Base-by-base conservation (phyloP, 1,140 invertebrate genomes). In the Acyrthosiphon pisum region DNA sequence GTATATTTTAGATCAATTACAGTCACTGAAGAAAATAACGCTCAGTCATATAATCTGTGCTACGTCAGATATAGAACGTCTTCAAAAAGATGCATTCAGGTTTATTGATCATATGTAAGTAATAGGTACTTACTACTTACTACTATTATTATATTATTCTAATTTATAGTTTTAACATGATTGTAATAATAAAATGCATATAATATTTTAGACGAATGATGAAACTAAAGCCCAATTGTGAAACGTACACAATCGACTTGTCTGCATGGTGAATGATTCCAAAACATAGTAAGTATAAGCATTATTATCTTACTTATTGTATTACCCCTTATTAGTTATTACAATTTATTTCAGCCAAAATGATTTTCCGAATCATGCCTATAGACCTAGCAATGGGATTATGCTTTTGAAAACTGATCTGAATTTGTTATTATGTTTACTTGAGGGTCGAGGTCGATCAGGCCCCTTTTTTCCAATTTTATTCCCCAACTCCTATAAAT, bases 31-130 rank as follows among this genome's bases (percentile, higher is more conserved):
- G 35, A 53, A 83, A 30, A 93, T 93, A 1, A 86, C 91, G 26
- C 35, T 93, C 14, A 84, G 91, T 56, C 91, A 93, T 44, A 9
- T 93, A 8, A 86, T 93, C 30, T 93, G 91, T 30, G 91, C 37
- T 8, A 93, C 91, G 6, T 93, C 91, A 26, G 14, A 30, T n/a
- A 1, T 93, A 20, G 48, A 93, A 20, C 48, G 56, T 20, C 30
- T 93, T 44, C 89, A 60, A 9, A 46, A 2, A 6, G 50, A 90
- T 30, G 7, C 89, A 37, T 90, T 90, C 26, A 90, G 41, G 26
- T 8, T 90, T 1, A 68, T 90, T 41, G 53, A 68, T 90, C 89
- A 90, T 18, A 9, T 88, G 87, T 88, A 88, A 50, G 87, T 88
- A n/a, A 84, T 88, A 88, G 1, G 18, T 46, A 46, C 35, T 83